These are phyloP conservation scores for Ispidina picta DNA, from an alignment of 2,797 vertebrate genomes.

Conservation along the genomic window DNA sequence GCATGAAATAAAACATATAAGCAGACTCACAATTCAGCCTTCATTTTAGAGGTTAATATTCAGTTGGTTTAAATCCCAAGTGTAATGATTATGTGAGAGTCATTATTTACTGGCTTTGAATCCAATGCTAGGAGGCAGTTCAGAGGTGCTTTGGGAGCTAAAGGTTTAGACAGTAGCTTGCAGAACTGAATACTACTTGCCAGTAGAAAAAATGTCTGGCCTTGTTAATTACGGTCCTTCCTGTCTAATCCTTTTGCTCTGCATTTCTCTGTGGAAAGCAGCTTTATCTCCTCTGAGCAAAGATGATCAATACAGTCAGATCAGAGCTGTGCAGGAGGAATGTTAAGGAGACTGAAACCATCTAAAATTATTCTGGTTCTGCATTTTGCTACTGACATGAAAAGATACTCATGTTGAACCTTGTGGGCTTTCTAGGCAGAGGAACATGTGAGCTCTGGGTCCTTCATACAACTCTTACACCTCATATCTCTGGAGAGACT, in stretches of 20 bases:
- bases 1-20: not conserved
- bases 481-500: not conserved
- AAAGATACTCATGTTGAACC: not conserved
- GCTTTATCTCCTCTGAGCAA: not conserved
- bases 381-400: not conserved
- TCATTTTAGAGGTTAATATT: not conserved
- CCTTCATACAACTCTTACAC: not conserved
- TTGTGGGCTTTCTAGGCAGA: not conserved
- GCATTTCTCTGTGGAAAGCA: not conserved
- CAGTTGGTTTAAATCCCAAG: not conserved
- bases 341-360: not conserved
- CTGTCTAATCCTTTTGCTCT: not conserved
- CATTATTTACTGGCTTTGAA: not conserved
- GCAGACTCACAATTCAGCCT: not conserved
- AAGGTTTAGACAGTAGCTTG: not conserved
- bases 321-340: not conserved
- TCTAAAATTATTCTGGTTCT: not conserved
- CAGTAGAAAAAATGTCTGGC: not conserved
- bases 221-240: not conserved
- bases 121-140: not conserved
- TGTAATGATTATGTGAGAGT: not conserved
- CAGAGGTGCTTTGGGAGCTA: not conserved
- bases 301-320: conserved; percentile 4
- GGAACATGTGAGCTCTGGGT: not conserved
- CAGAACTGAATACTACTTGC: not conserved